A percentile compares a stretch with the other conserved stretches of the same genome.
phyloP scores from a whole-genome alignment of 2,797 vertebrate genomes.

The Characodon lateralis region DNA sequence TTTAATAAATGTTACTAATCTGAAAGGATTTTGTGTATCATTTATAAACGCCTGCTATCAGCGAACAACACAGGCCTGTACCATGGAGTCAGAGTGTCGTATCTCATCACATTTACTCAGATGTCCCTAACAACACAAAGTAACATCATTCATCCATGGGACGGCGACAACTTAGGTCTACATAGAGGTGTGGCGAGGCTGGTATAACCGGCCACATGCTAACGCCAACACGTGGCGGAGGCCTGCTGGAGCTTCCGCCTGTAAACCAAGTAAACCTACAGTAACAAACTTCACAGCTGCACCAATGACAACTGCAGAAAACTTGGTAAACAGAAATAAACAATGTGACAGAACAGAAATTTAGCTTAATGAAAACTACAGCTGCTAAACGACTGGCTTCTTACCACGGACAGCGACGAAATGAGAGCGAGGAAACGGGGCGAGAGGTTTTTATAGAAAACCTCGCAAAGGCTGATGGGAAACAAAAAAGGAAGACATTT shows the following conservation, averaged over 20 bases:
- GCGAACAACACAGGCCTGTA: not conserved
- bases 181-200: not conserved
- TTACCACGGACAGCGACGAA: fast-evolving
- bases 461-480: slow-evolving; percentile 62
- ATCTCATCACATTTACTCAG: slow-evolving; percentile 78
- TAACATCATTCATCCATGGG: slow-evolving; percentile 72
- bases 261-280: too few relatives aligned
- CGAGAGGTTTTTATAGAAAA: slow-evolving; percentile 27
- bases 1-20: not conserved
- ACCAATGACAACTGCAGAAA: fast-evolving
- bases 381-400: fast-evolving
- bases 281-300: not conserved
- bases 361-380: fast-evolving
- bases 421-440: fast-evolving
- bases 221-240: slow-evolving; percentile 56
- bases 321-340: fast-evolving
- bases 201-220: not conserved
- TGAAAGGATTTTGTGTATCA: too few relatives aligned
- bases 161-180: not conserved
- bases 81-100: slow-evolving; percentile 78
- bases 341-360: not conserved
- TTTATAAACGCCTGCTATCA: too few relatives aligned
- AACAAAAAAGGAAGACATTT: not conserved
- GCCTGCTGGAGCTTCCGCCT: slow-evolving; percentile 24
- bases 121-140: slow-evolving; percentile 85